A percentile compares a stretch with the other conserved stretches of the same genome.
These are phyloP conservation scores for Bradysia coprophila DNA, from an alignment of 1,140 invertebrate species.

Conservation along the genomic window DNA sequence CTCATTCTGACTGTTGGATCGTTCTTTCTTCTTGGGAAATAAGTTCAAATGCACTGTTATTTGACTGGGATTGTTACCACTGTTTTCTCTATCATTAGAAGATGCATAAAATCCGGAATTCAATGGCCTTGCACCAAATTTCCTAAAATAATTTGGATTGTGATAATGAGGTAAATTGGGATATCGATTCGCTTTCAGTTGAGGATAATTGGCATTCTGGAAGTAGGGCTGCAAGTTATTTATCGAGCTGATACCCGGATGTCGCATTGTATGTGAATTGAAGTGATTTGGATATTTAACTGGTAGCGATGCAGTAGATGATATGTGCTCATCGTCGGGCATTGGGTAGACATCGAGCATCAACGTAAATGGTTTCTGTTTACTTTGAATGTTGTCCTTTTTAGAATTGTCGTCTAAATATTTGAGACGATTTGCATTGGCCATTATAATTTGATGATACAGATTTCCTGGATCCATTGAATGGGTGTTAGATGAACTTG, in stretches of 20 bases:
- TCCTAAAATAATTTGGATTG: no score
- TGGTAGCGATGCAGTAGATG: background rate
- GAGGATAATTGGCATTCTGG: background rate
- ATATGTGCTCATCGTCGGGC: constrained; percentile 12
- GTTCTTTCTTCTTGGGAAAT: constrained; percentile 19
- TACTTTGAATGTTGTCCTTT: background rate
- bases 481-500: background rate
- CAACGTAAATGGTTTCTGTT: constrained; percentile 24
- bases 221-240: constrained; percentile 1
- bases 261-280: background rate
- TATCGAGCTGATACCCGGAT: background rate
- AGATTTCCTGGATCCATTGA: background rate
- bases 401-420: background rate
- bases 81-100: background rate
- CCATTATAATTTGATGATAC: constrained; percentile 1
- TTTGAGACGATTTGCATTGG: background rate
- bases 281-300: background rate
- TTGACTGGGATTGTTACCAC: constrained; percentile 9
- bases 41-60: constrained; percentile 28
- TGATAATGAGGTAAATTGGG: background rate
- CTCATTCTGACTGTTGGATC: constrained; percentile 2
- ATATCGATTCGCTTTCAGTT: background rate
- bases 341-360: constrained; percentile 29
- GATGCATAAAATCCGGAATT: no score
- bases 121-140: no score